Conservation (phyloP, 2,113 vertebrate genomes). For the Harpagus bidentatus region DNA sequence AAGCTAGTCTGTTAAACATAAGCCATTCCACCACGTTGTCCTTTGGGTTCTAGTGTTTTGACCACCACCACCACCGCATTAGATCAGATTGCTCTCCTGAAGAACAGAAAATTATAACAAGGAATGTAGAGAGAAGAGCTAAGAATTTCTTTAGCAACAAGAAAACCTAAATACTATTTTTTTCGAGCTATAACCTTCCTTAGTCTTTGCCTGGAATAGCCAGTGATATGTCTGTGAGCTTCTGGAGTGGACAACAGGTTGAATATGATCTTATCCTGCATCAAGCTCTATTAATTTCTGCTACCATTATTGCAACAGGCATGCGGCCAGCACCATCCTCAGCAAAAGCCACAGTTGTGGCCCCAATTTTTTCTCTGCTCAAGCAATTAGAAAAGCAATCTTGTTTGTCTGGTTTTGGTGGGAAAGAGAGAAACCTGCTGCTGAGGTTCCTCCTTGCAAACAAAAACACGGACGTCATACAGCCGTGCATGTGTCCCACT, state of each 20-base stretch:
- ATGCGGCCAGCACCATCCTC: background rate
- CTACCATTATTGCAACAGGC: background rate
- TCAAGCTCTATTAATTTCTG: background rate
- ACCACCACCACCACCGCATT: background rate
- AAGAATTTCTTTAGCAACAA: background rate
- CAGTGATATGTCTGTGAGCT: background rate
- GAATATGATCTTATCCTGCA: background rate
- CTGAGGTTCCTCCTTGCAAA: background rate
- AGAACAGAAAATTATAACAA: background rate
- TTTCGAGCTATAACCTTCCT: background rate
- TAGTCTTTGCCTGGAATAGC: background rate
- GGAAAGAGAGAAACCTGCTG: background rate
- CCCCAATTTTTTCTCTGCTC: background rate
- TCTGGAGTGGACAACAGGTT: background rate
- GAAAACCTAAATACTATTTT: background rate
- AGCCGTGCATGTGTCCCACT: rapidly evolving
- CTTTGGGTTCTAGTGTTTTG: background rate
- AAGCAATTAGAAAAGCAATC: background rate
- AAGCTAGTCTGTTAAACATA: background rate
- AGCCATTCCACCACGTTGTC: background rate
- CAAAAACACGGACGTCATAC: rapidly evolving
- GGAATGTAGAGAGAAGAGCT: background rate
- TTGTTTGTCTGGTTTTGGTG: background rate
- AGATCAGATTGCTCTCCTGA: background rate
- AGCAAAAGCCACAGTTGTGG: background rate